phyloP scores from a whole-genome alignment of 1,140 invertebrate genomes.

The Phenacoccus solenopsis region DNA sequence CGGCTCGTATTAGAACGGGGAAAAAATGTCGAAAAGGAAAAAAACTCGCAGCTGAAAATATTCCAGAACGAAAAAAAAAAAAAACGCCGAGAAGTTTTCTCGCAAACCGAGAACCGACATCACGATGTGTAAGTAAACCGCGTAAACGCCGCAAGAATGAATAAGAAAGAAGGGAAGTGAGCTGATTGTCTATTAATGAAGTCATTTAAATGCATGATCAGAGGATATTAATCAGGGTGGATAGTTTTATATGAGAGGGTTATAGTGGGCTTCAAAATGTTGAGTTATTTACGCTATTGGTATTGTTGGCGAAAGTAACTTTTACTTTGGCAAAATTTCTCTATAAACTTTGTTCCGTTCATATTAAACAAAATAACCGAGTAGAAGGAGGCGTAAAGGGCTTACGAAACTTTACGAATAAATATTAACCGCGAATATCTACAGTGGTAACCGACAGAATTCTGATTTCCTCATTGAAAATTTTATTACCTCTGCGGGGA shows the following conservation, averaged over 20 bases:
- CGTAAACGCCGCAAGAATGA: slow-evolving; percentile 4
- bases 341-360: background rate
- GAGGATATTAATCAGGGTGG: slow-evolving; percentile 18
- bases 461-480: slow-evolving; percentile 2
- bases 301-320: slow-evolving; percentile 3
- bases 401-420: background rate
- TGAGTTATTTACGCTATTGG: slow-evolving; percentile 15
- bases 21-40: too few species aligned
- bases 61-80: background rate
- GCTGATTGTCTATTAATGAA: slow-evolving; percentile 24
- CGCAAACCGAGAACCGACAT: background rate
- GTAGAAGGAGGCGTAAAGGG: background rate
- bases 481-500: background rate
- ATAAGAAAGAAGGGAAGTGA: background rate
- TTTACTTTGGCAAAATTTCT: background rate
- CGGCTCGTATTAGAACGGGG: too few species aligned
- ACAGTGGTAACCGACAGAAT: background rate
- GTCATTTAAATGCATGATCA: slow-evolving; percentile 25
- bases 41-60: background rate
- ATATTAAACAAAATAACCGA: background rate
- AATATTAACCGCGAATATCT: background rate
- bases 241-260: slow-evolving; percentile 18
- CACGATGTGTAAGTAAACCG: background rate
- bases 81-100: background rate
- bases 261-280: slow-evolving; percentile 16